Conservation (phyloP, 2,888 invertebrate genomes). For the Pedicia rivosa region DNA sequence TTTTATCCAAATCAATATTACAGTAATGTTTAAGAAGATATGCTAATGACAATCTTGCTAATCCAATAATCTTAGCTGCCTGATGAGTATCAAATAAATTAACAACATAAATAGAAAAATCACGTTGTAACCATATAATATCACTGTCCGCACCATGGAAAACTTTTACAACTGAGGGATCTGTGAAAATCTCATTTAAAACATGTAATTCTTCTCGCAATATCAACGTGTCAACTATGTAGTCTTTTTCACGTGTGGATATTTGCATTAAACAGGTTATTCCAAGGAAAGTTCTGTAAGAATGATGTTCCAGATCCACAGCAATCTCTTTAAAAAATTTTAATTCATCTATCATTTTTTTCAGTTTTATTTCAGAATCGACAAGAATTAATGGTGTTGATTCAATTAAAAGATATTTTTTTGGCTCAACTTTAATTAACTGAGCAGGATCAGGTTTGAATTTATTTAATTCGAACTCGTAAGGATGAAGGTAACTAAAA, state of each 20-base stretch:
- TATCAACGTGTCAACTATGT: conserved; percentile 72
- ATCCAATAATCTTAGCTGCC: conserved; percentile 59
- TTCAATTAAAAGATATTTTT: conserved; percentile 33
- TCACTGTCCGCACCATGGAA: conserved; percentile 87
- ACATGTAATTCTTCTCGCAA: conserved; percentile 66
- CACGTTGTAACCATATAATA: conserved; percentile 86
- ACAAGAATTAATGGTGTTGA: conserved; percentile 54
- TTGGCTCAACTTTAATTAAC: conserved; percentile 32
- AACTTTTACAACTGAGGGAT: conserved; percentile 80
- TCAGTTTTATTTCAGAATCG: conserved; percentile 44
- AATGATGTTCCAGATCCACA: conserved; percentile 87
- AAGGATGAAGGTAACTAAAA: conserved; percentile 70
- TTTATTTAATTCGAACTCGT: conserved; percentile 64
- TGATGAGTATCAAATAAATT: conserved; percentile 95
- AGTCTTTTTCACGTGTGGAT: conserved; percentile 65
- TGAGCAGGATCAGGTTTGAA: conserved; percentile 42
- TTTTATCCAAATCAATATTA: conserved; percentile 65
- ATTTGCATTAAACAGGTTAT: conserved; percentile 94
- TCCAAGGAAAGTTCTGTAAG: conserved; percentile 82
- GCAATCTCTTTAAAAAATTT: conserved; percentile 56
- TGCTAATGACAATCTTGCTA: conserved; percentile 56
- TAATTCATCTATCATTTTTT: conserved; percentile 49
- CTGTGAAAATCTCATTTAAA: conserved; percentile 79
- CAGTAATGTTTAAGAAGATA: conserved; percentile 68
- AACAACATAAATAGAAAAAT: conserved; percentile 87